Base-by-base conservation (phyloP, 2,797 vertebrate species). In the Bovichtus diacanthus region DNA sequence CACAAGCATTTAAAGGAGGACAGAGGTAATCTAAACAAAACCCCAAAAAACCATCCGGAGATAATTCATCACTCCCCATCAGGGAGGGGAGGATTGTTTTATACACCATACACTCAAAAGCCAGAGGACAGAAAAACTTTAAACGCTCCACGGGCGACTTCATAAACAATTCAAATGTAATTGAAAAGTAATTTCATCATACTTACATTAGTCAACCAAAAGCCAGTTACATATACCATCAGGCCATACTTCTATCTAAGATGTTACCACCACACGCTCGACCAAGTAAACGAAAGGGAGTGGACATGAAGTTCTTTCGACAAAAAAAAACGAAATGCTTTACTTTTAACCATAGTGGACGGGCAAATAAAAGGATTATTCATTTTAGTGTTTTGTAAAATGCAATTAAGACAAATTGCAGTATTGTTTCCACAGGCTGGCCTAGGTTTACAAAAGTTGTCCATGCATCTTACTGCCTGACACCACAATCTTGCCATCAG, bases 11-110 rank as follows among this genome's bases (percentile, higher is more conserved):
- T 68, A 70, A 70, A 68, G 88, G 88, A 89, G 88, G 89, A 94
- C 76, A 62, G 78, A 72, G 55, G 67, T 86, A 90, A 92, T 88
- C 85, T 83, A 87, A 92, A 91, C 87, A 89, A 89, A 72, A 59
- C 38, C 34, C 39, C 2, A 11, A 81, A 73, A 90, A 79, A 76
- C 25, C 76, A 74, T 76, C 63, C 29, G 1, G 47, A 76, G 75
- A 80, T 53, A 29, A 90, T 91, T 78, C 67, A 90, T 91, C 83
- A 84, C 60, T 5, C 58, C 23, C 65, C 74, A 75, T 84, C 46
- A 59, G 43, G 34, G 59, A 82, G 19, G 27, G 74, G 78, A 76
- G 62, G 68, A 73, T 58, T 49, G 65, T 50, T 81, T 81, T 21
- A 76, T 72, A 62, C 60, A 21, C n/a, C 53, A 51, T 27, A 76